These are phyloP conservation scores for Keiferia lycopersicella DNA, from an alignment of 2,888 invertebrate species.

Conservation along the genomic window DNA sequence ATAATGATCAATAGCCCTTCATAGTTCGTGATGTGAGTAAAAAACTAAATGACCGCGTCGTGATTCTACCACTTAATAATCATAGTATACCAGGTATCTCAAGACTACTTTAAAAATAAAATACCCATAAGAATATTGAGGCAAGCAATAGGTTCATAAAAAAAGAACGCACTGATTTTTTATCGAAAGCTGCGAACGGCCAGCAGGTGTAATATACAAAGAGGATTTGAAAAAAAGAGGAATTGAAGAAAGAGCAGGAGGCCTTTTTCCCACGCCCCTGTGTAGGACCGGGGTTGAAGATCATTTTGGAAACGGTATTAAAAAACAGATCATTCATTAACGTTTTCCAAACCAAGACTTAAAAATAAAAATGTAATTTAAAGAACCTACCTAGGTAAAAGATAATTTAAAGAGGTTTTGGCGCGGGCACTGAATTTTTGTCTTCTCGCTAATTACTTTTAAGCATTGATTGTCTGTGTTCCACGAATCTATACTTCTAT, in stretches of 20 bases:
- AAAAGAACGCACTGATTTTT: constrained; percentile 73
- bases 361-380: not conserved
- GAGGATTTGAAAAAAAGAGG: constrained; percentile 76
- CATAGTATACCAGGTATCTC: constrained; percentile 73
- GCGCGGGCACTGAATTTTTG: no score
- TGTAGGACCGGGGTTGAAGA: constrained; percentile 47
- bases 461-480: no score
- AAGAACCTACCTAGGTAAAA: no score
- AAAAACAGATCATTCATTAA: constrained; percentile 33
- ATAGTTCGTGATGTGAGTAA: constrained; percentile 63
- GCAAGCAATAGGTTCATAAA: constrained; percentile 63
- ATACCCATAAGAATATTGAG: constrained; percentile 59
- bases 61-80: constrained; percentile 79
- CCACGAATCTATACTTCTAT: no score
- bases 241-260: constrained; percentile 74
- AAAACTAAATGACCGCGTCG: constrained; percentile 66
- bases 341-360: not conserved
- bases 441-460: no score
- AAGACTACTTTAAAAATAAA: constrained; percentile 77
- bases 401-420: no score
- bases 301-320: constrained; percentile 57
- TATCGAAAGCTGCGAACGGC: constrained; percentile 78
- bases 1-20: constrained; percentile 75
- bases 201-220: constrained; percentile 79
- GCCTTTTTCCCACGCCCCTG: constrained; percentile 78